These are phyloP conservation scores for Hetaerina titia DNA, from an alignment of 2,888 invertebrate species.

Conservation along the genomic window DNA sequence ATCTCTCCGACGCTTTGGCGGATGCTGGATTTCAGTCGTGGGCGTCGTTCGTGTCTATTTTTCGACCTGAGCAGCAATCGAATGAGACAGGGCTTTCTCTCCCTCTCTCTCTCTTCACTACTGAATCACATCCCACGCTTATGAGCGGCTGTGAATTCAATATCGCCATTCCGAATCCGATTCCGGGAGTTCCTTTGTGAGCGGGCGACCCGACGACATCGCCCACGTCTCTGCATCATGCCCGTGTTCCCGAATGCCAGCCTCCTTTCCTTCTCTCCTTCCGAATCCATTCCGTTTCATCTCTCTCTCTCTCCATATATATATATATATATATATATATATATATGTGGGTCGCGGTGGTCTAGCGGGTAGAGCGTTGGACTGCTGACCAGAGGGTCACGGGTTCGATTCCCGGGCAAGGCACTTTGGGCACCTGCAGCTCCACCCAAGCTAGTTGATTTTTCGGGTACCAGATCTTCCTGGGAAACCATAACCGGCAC, in stretches of 20 bases:
- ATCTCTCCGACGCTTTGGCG: not conserved
- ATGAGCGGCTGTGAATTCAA: not conserved
- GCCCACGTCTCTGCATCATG: not conserved
- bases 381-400: too few species aligned
- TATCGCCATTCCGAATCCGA: slow-evolving; percentile 11
- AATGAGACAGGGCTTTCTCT: not conserved
- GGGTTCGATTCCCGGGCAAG: too few species aligned
- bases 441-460: too few species aligned
- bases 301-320: too few species aligned
- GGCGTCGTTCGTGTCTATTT: not conserved
- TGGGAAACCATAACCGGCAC: too few species aligned
- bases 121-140: not conserved
- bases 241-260: not conserved
- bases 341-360: too few species aligned
- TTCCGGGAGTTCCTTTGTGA: slow-evolving; percentile 4
- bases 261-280: not conserved
- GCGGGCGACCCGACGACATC: not conserved
- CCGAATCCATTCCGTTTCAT: not conserved
- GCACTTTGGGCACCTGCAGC: too few species aligned
- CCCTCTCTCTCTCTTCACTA: too few species aligned
- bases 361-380: too few species aligned
- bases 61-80: not conserved
- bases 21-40: not conserved
- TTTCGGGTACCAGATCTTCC: too few species aligned
- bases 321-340: too few species aligned